phyloP scores from a whole-genome alignment of 2,113 vertebrate genomes.

The Okapia johnstoni region DNA sequence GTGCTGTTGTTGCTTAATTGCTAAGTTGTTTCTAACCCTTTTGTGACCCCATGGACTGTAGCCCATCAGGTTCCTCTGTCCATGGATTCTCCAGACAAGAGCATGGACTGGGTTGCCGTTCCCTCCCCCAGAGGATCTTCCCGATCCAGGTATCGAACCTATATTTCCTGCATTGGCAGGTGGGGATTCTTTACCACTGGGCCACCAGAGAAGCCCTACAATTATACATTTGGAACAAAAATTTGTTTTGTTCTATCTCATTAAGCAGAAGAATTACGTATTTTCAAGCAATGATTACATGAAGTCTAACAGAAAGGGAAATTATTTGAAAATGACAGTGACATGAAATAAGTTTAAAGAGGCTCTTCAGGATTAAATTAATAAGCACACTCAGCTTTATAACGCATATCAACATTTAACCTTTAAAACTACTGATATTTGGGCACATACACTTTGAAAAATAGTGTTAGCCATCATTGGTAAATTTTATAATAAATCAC shows the following conservation, averaged over 20 bases:
- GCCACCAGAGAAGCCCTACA: background rate
- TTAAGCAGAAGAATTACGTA: background rate
- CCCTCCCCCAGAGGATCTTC: background rate
- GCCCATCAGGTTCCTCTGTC: background rate
- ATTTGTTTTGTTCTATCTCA: background rate
- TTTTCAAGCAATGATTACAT: background rate
- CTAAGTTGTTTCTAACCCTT: background rate
- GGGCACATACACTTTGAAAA: conserved; percentile 61
- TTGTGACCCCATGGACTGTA: background rate
- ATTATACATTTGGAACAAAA: background rate
- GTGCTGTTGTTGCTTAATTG: background rate
- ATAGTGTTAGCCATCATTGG: conserved; percentile 31
- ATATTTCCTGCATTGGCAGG: background rate
- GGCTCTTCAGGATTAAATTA: conserved; percentile 13
- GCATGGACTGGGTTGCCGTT: background rate
- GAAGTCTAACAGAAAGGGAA: conserved; percentile 1
- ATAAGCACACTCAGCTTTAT: conserved; percentile 30
- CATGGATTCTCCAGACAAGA: background rate
- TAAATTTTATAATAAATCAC: conserved; percentile 71
- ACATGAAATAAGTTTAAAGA: background rate
- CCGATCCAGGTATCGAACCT: fast-evolving
- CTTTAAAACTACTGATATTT: conserved; percentile 60
- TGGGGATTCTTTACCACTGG: background rate
- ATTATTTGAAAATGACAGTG: background rate
- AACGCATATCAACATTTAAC: conserved; percentile 40